Percentiles rank a stretch among this genome's conserved stretches.
These are phyloP conservation scores for Netelia inedita DNA, from an alignment of 2,888 invertebrate genomes.

Conservation along the genomic window DNA sequence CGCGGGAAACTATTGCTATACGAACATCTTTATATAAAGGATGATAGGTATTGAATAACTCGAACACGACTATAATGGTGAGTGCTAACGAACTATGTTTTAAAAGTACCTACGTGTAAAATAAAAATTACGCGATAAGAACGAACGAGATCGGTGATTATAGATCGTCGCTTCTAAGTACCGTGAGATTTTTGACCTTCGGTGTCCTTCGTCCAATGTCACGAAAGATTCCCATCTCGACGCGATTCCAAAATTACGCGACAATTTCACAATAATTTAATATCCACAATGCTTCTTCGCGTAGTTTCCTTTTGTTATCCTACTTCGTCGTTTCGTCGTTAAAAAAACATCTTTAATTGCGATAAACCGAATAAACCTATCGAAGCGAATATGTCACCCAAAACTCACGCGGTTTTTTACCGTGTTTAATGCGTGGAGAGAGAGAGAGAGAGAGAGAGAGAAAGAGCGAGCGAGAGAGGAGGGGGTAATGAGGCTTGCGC, in stretches of 20 bases:
- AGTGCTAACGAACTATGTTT: not conserved
- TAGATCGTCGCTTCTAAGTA: not conserved
- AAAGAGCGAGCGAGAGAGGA: too few species aligned
- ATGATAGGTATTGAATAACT: constrained; percentile 53
- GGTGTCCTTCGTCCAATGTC: not conserved
- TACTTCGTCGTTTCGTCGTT: too few species aligned
- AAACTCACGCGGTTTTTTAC: too few species aligned
- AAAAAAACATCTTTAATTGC: too few species aligned
- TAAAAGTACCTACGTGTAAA: not conserved
- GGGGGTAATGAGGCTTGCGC: not conserved
- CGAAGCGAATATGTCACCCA: too few species aligned
- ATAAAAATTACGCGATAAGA: not conserved
- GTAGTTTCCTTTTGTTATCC: too few species aligned
- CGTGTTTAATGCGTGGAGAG: too few species aligned
- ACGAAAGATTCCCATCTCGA: not conserved
- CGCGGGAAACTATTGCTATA: constrained; percentile 10
- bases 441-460: too few species aligned
- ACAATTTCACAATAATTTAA: too few species aligned
- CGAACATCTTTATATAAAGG: constrained; percentile 3
- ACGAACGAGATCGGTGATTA: not conserved
- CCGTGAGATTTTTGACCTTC: not conserved
- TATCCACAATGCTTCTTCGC: too few species aligned
- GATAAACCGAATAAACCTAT: too few species aligned
- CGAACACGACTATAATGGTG: not conserved
- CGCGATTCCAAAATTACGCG: too few species aligned